These are phyloP conservation scores for Colinus virginianus DNA, from an alignment of 2,113 vertebrate genomes.

Conservation along the genomic window DNA sequence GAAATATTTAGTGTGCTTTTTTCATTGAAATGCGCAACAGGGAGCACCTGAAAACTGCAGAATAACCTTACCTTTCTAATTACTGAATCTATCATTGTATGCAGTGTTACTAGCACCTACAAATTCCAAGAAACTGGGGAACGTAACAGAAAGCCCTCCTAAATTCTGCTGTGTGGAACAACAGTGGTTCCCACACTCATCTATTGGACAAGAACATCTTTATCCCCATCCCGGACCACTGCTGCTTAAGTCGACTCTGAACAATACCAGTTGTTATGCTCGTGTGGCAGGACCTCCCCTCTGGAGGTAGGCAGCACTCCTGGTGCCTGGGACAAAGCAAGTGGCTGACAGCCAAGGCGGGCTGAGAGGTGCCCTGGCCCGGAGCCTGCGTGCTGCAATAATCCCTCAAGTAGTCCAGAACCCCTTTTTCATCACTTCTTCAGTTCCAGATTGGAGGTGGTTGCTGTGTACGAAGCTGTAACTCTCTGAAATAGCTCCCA, in stretches of 20 bases:
- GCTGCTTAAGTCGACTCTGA: background rate
- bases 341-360: rapidly evolving
- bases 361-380: background rate
- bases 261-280: rapidly evolving
- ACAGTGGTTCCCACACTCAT: background rate
- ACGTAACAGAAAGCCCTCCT: background rate
- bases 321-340: too few species aligned
- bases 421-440: background rate
- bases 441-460: background rate
- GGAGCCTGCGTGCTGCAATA: background rate
- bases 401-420: background rate
- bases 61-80: background rate
- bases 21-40: background rate
- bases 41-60: background rate
- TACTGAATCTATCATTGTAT: background rate
- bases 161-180: background rate
- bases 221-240: too few species aligned
- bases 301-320: background rate
- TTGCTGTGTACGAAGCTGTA: background rate
- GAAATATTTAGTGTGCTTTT: background rate
- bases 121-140: background rate
- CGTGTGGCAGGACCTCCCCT: background rate
- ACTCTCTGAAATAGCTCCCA: background rate
- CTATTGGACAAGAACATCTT: background rate
- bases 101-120: background rate